Percentiles rank a stretch among this genome's conserved stretches.
Evolutionary conservation across 1,140 invertebrate species (phyloP).

Genomic region (Brachionus rubens): DNA sequence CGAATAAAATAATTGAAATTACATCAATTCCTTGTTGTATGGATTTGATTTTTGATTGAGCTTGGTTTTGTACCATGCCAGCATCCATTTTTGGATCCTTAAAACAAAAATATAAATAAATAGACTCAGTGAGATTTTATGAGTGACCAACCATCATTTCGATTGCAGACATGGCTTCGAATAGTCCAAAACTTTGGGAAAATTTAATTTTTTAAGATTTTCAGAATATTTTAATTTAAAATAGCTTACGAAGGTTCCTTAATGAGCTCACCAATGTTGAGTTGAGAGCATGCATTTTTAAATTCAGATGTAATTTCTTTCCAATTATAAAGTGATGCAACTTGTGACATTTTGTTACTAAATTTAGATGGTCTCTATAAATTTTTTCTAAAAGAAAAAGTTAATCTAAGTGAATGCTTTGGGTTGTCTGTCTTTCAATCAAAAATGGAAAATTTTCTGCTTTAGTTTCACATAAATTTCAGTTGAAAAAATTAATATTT

Average conservation of each 20-base stretch:
- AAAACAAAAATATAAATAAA: neutral
- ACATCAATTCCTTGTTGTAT: constrained; percentile 81
- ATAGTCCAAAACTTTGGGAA: constrained; percentile 71
- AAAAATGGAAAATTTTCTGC: too few species aligned
- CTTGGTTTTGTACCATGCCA: constrained; percentile 85
- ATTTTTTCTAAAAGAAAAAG: neutral
- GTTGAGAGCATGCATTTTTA: constrained; percentile 68
- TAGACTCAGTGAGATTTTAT: too few species aligned
- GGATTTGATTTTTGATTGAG: constrained; percentile 73
- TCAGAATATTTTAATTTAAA: neutral
- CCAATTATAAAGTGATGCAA: constrained; percentile 64
- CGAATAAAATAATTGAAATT: constrained; percentile 48
- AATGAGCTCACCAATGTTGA: constrained; percentile 79
- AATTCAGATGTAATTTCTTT: constrained; percentile 74
- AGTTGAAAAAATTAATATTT: too few species aligned
- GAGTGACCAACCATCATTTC: constrained; percentile 87
- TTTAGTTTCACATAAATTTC: too few species aligned
- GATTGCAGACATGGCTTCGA: constrained; percentile 98
- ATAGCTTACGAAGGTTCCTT: constrained; percentile 74
- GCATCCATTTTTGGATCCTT: constrained; percentile 96
- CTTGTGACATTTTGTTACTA: neutral
- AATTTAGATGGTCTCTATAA: neutral
- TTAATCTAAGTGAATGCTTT: too few species aligned
- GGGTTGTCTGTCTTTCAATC: too few species aligned
- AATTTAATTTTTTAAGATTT: constrained; percentile 18